Evolutionary conservation across 1,140 invertebrate genomes (phyloP).

Genomic region (Drosophila ercepeae): DNA sequence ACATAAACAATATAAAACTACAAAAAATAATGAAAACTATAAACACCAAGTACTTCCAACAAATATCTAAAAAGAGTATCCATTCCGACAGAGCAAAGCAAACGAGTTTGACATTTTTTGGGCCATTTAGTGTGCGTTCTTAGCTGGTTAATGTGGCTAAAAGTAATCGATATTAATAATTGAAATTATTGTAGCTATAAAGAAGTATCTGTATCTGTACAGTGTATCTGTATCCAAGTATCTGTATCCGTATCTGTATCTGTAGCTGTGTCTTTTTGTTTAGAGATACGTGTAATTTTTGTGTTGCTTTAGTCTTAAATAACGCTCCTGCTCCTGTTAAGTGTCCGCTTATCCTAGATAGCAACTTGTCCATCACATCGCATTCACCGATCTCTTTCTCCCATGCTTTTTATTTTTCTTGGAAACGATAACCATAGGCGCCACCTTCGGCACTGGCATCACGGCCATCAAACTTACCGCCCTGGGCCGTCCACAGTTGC

Average conservation of each 20-base stretch:
- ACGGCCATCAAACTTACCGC: conserved; percentile 99
- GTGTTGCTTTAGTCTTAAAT: not conserved
- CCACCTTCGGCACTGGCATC: conserved; percentile 97
- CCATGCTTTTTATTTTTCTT: conserved; percentile 69
- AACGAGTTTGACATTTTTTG: conserved; percentile 15
- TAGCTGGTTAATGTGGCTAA: conserved; percentile 9
- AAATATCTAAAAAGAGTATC: conserved; percentile 2
- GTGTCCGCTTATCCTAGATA: conserved; percentile 4
- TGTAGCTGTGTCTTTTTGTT: conserved; percentile 2
- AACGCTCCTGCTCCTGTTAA: not conserved
- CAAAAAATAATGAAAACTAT: conserved; percentile 10
- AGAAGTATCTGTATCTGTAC: conserved; percentile 1
- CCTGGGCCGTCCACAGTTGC: conserved; percentile 96
- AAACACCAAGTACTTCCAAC: conserved; percentile 2
- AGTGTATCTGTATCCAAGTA: conserved; percentile 5
- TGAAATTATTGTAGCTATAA: conserved; percentile 6
- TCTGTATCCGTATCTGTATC: conserved; percentile 6
- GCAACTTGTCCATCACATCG: conserved; percentile 15
- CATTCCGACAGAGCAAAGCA: conserved; percentile 10
- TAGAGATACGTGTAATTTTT: conserved; percentile 1
- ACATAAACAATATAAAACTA: not conserved
- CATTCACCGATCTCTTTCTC: conserved; percentile 62
- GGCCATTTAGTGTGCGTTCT: conserved; percentile 4
- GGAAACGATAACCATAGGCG: conserved; percentile 86
- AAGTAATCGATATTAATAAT: not conserved